A percentile compares a stretch with the other conserved stretches of the same genome.
phyloP scores from a whole-genome alignment of 37 sponge, comb jelly and placozoan genomes.

The Halichondria panicea region DNA sequence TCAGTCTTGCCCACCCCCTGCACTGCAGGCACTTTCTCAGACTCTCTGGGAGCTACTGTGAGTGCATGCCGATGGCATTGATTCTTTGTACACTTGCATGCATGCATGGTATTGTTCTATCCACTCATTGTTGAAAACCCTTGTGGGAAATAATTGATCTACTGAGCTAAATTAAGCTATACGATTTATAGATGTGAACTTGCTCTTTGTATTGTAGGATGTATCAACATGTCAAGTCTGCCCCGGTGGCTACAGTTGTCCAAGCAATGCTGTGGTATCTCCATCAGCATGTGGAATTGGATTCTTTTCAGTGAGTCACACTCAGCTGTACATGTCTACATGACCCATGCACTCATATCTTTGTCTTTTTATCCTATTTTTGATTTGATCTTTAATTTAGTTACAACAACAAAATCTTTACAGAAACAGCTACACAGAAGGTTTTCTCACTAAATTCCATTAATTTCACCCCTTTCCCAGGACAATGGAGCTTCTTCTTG shows the following conservation, averaged over 20 bases:
- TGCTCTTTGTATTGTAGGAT: too few species aligned
- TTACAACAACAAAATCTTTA: too few species aligned
- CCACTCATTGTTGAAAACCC: too few species aligned
- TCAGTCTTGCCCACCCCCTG: neutral
- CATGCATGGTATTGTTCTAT: too few species aligned
- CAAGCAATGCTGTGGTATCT: neutral
- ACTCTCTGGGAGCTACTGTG: neutral
- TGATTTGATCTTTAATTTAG: too few species aligned
- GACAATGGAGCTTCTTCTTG: neutral
- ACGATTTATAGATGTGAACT: too few species aligned
- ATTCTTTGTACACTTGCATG: neutral
- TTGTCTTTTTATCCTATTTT: too few species aligned
- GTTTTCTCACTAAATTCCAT: neutral
- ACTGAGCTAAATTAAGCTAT: too few species aligned
- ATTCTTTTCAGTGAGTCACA: conserved; percentile 8
- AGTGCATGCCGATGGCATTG: neutral
- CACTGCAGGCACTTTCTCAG: neutral
- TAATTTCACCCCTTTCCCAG: neutral
- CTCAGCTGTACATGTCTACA: too few species aligned
- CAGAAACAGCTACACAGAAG: too few species aligned
- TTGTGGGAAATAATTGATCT: too few species aligned
- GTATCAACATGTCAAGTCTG: neutral
- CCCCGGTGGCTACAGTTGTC: neutral
- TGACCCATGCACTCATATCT: too few species aligned
- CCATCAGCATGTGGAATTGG: neutral